These are phyloP conservation scores for Ectobius pallidus DNA, from an alignment of 2,888 invertebrate genomes.

Conservation along the genomic window DNA sequence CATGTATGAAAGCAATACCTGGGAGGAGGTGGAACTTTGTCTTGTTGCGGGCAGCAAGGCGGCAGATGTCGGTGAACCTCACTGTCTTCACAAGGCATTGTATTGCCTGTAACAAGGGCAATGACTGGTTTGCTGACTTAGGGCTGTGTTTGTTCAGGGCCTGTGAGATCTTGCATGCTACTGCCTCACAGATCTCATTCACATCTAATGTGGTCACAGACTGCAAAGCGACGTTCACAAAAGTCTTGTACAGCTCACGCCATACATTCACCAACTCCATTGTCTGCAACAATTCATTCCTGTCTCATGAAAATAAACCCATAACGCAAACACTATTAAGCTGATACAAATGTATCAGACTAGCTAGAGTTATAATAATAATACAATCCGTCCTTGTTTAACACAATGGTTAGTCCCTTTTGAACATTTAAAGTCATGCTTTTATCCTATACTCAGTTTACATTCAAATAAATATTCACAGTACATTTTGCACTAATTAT, in stretches of 20 bases:
- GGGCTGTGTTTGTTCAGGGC: not conserved
- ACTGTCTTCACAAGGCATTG: not conserved
- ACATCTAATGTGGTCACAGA: not conserved
- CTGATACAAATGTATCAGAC: no score
- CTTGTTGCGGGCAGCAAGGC: not conserved
- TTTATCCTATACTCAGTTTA: no score
- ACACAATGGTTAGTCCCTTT: no score
- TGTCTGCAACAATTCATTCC: no score
- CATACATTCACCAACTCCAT: not conserved
- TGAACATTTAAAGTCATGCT: no score
- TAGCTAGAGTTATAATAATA: no score
- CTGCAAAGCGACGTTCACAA: not conserved
- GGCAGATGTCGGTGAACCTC: not conserved
- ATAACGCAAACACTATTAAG: no score
- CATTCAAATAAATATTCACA: no score
- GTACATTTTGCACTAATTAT: no score
- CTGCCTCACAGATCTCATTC: slow-evolving; percentile 18
- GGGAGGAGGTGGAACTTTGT: not conserved
- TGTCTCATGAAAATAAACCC: no score
- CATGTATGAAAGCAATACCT: no score
- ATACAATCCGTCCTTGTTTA: no score
- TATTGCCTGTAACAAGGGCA: not conserved
- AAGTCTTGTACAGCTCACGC: slow-evolving; percentile 8
- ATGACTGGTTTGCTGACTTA: not conserved
- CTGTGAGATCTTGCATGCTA: not conserved